Evolutionary conservation across 2,113 vertebrate species (phyloP), one percentile per base, ranked within the genome.

Genomic region (Scolopax mira): DNA sequence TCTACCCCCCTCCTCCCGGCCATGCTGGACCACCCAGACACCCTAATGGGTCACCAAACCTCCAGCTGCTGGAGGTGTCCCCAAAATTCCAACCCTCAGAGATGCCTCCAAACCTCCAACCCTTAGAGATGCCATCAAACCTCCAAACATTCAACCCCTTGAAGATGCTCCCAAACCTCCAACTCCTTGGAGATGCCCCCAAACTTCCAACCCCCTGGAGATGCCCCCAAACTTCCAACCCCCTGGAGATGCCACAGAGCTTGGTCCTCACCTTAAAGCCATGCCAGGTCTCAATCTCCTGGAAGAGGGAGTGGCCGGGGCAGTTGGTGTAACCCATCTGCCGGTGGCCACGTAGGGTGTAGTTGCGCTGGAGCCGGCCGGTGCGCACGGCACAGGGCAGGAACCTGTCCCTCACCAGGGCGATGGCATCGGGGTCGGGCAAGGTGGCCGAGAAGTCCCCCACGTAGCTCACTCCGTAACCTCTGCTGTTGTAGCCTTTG

Each of bases 391-490:
- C 98, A 0, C 99, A 99, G 16, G 94, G 74, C 1, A 98, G 93
- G 61, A 99, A 95, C 42, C 51, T 15, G 1, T 98, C 97, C 23
- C 98, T 97, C 88, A 99, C 98, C n/a, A 98, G 84, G 19, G 81
- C 83, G 93, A 99, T 94, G 9, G 96, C 66, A 1, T 95, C 88
- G 2, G 94, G 28, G 4, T 97, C 94, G 0, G 99, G 99, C 30
- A 98, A 94, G 3, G 27, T 41, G 24, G 54, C 8, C 0, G 80
- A 97, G 95, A 99, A 99, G 97, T 99, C 94, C 5, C 99, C 99
- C 3, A 99, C 98, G 70, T 99, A 98, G 73, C 98, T 94, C 31
- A 99, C 88, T 0, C 99, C 99, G 1, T 98, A 99, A 49, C 99
- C 99, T 4, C 49, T 73, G 69, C 96, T 95, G 97, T 99, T 99